Percentiles rank a stretch among this genome's conserved stretches.
Conservation (phyloP, 2,113 vertebrate genomes). For the Globicephala melas region DNA sequence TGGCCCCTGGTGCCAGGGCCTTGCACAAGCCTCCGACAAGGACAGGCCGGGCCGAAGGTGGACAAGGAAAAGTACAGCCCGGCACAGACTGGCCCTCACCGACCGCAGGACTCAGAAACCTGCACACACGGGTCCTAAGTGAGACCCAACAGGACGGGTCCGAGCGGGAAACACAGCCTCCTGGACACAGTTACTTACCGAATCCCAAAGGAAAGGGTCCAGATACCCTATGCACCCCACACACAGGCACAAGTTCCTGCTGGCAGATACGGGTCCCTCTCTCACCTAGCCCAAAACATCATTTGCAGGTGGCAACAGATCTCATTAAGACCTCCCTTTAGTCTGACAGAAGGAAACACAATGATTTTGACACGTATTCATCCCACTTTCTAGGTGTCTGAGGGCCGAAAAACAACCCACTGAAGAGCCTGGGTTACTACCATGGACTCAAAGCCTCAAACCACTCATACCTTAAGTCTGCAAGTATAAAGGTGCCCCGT, state of each 20-base stretch:
- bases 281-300: background rate
- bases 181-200: background rate
- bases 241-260: rapidly evolving
- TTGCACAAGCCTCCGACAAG: conserved; percentile 35
- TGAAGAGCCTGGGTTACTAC: background rate
- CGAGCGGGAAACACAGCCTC: background rate
- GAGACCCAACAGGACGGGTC: background rate
- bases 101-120: background rate
- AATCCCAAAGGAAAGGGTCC: background rate
- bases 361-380: background rate
- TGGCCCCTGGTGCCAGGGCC: conserved; percentile 58
- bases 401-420: background rate
- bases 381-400: background rate
- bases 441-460: background rate
- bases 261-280: rapidly evolving
- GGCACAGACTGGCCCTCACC: background rate
- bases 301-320: background rate
- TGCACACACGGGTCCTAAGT: rapidly evolving
- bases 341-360: background rate
- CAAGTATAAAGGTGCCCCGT: background rate
- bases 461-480: background rate
- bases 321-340: background rate
- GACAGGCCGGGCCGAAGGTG: background rate
- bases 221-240: rapidly evolving
- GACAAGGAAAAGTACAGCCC: background rate